Evolutionary conservation across 2,797 vertebrate species (phyloP), one percentile per base, ranked within the genome.

Genomic region (Urophycis tenuis): DNA sequence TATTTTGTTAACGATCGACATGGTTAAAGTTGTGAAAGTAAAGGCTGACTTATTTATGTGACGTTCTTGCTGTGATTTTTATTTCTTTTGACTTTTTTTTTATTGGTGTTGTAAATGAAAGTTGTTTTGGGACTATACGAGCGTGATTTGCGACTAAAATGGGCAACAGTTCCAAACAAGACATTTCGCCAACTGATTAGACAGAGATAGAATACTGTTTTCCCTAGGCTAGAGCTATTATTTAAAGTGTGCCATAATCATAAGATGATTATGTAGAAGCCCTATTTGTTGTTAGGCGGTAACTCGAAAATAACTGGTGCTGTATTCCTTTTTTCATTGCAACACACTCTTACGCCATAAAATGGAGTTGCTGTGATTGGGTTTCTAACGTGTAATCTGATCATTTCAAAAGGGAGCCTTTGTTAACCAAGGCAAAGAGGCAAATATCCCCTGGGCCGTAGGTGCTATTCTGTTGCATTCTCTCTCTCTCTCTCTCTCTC

Each of bases 341-440:
- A 10, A 25, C 53, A n/a, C 53, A 60, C n/a, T 60, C 41, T 60
- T 60, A 60, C 53, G 22, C 53, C 53, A 9, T 10, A 82, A 84
- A 85, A 81, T 85, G 85, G 86, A 85, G 88, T 87, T 81, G 74
- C 87, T 86, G 85, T 79, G 75, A 77, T 64, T 12, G 34, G 77
- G 81, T 81, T 86, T 87, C 86, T 78, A 79, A 82, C 0, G 78
- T 81, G 90, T 91, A 91, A 92, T 90, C 80, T 87, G 89, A 92
- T 91, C 88, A 86, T 80, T 80, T 89, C 88, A 85, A 92, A 91
- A 87, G 85, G 87, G 60, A 83, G 76, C 83, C 87, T 88, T 92
- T 91, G 88, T 91, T 89, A 89, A 90, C 86, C 79, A 82, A 80
- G 77, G 53, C 74, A 88, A 77, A 77, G 82, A 85, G 53, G 53